Base-by-base conservation (phyloP, 2,113 vertebrate species). In the Gobiocypris rarus region DNA sequence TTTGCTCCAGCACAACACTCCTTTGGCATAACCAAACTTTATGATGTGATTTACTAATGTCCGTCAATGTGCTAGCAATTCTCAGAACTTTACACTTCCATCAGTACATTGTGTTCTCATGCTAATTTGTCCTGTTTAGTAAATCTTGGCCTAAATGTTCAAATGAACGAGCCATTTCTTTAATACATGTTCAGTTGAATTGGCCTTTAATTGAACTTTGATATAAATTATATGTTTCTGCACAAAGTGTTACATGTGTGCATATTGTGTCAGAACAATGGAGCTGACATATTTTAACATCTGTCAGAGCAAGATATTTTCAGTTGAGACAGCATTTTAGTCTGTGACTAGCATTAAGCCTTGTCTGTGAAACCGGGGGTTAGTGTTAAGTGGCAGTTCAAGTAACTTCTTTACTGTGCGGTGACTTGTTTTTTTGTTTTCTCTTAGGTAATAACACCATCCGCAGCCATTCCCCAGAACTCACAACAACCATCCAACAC, bases 71-170 rank as follows among this genome's bases (percentile, higher is more conserved):
- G 24, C 24, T 56, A 34, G 65, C 13, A 61, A 26, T 61, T 61
- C 22, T 19, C 58, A 61, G 58, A 61, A 61, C 58, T 61, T n/a
- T 61, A 26, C 10, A 61, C 8, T 54, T 26, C 58, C 9, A 26
- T 61, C 58, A 61, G 58, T 61, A n/a, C 58, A 26, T 61, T 61
- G 58, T 61, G 58, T 61, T 61, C 24, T 61, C 10, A 61, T 61
- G n/a, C 58, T 61, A 61, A 61, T 61, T 61, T 61, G n/a, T 54
- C 17, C 52, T 54, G 52, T 54, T 54, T 54, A 54, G 52, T 54
- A 54, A 54, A 54, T 54, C 52, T 61, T n/a, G 58, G 0, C 58
- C n/a, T 61, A 61, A 26, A 61, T 26, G 22, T 61, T 10, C 9
- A 61, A 61, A 61, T 59, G 56, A 59, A 59, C 1, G 7, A 59